These are phyloP conservation scores for Lerema accius DNA, from an alignment of 1,140 invertebrate species.

Conservation along the genomic window DNA sequence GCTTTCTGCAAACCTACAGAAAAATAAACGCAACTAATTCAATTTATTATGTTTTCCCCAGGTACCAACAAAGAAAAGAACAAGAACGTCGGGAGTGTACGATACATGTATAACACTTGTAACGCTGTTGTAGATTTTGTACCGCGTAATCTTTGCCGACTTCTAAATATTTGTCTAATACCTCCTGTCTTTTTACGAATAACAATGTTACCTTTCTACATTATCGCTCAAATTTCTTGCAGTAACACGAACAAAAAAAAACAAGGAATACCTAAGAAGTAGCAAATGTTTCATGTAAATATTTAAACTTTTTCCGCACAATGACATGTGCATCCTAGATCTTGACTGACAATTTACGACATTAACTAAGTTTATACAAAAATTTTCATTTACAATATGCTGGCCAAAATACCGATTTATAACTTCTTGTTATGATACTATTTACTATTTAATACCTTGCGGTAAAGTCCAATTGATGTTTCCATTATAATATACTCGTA, in stretches of 20 bases:
- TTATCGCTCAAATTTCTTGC: constrained; percentile 25
- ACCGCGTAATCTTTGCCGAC: constrained; percentile 18
- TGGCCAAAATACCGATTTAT: constrained; percentile 12
- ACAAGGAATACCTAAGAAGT: neutral
- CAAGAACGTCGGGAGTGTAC: constrained; percentile 81
- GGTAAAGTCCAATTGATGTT: constrained; percentile 28
- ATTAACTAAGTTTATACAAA: constrained; percentile 6
- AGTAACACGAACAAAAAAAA: constrained; percentile 4
- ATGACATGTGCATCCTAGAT: constrained; percentile 7
- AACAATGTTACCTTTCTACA: constrained; percentile 21
- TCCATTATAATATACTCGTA: no score
- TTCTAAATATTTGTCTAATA: constrained; percentile 2
- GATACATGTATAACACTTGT: constrained; percentile 76
- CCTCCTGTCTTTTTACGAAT: constrained; percentile 25
- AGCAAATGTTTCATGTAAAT: neutral
- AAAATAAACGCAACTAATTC: no score
- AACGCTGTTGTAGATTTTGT: constrained; percentile 34
- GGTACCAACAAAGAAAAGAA: constrained; percentile 81
- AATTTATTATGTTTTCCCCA: no score
- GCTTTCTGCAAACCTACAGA: no score
- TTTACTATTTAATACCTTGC: constrained; percentile 21
- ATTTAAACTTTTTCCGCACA: neutral
- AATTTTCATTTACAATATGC: constrained; percentile 2
- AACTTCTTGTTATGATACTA: neutral
- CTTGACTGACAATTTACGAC: constrained; percentile 19